Conservation (phyloP, 2,113 vertebrate species). For the Cyrtonyx montezumae region DNA sequence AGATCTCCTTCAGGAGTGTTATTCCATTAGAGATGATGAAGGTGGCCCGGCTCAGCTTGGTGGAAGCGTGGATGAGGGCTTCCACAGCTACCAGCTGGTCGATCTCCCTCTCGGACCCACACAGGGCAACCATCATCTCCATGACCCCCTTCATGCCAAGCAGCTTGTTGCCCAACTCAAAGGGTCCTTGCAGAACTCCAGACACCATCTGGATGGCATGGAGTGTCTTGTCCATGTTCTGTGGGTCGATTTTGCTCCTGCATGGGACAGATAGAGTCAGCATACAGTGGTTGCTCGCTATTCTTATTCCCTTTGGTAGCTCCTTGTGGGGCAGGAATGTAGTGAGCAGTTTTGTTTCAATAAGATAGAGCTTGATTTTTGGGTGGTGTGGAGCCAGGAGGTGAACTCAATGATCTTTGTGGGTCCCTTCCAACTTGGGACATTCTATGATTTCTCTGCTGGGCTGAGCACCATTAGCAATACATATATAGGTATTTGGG, state of each 20-base stretch:
- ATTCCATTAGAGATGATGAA: slow-evolving; percentile 97
- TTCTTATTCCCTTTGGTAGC: background rate
- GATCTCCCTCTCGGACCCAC: slow-evolving; percentile 90
- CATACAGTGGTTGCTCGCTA: background rate
- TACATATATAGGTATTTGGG: background rate
- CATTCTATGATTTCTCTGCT: background rate
- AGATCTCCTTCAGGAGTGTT: slow-evolving; percentile 92
- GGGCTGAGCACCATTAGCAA: background rate
- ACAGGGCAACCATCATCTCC: slow-evolving; percentile 99
- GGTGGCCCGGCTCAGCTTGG: slow-evolving; percentile 93
- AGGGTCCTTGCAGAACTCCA: slow-evolving; percentile 93
- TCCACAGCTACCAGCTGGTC: slow-evolving; percentile 97
- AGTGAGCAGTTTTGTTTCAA: background rate
- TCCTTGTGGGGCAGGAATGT: background rate
- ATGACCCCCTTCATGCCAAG: slow-evolving; percentile 91
- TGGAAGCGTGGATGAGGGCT: slow-evolving; percentile 92
- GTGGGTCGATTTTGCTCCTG: slow-evolving; percentile 94
- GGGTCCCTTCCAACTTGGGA: too few species aligned
- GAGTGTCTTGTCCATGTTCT: slow-evolving; percentile 96
- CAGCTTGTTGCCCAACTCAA: slow-evolving; percentile 92
- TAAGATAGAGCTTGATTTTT: background rate
- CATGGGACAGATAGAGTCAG: background rate
- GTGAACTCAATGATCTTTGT: too few species aligned
- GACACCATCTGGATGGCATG: slow-evolving; percentile 93
- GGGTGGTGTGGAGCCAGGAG: too few species aligned